A percentile compares a stretch with the other conserved stretches of the same genome.
Evolutionary conservation across 2,797 vertebrate species (phyloP).

Genomic region (Florisuga fusca): DNA sequence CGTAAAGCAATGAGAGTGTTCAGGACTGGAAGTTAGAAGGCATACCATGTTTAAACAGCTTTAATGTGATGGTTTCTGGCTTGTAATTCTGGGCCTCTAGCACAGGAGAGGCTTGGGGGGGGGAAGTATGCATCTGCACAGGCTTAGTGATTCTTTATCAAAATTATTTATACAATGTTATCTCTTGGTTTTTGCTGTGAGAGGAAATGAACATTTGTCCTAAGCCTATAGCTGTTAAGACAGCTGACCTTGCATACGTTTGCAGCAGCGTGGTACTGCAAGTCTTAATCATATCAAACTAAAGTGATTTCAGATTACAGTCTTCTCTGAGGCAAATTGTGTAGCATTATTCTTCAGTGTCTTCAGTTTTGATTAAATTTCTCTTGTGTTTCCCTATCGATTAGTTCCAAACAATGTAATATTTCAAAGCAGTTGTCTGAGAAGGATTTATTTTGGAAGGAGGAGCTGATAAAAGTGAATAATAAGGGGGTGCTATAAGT

Average conservation of each 20-base stretch:
- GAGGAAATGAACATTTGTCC: not conserved
- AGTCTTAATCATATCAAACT: not conserved
- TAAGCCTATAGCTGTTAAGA: not conserved
- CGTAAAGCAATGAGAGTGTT: constrained; percentile 43
- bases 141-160: constrained; percentile 7
- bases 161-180: constrained; percentile 23
- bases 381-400: not conserved
- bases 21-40: constrained; percentile 35
- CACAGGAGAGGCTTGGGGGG: not conserved
- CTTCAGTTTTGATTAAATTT: constrained; percentile 15
- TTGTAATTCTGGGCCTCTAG: constrained; percentile 12
- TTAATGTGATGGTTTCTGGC: constrained; percentile 32
- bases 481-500: not conserved
- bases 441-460: not conserved
- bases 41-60: not conserved
- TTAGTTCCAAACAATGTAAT: not conserved
- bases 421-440: not conserved
- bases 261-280: not conserved
- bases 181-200: not conserved
- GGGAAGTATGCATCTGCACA: not conserved
- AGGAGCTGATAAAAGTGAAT: not conserved
- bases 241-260: not conserved
- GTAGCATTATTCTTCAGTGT: not conserved
- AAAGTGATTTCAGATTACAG: not conserved
- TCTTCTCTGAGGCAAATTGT: not conserved